A percentile compares a stretch with the other conserved stretches of the same genome.
Evolutionary conservation across 2,797 vertebrate species (phyloP).

Genomic region (Neosilurus mollespiculum): DNA sequence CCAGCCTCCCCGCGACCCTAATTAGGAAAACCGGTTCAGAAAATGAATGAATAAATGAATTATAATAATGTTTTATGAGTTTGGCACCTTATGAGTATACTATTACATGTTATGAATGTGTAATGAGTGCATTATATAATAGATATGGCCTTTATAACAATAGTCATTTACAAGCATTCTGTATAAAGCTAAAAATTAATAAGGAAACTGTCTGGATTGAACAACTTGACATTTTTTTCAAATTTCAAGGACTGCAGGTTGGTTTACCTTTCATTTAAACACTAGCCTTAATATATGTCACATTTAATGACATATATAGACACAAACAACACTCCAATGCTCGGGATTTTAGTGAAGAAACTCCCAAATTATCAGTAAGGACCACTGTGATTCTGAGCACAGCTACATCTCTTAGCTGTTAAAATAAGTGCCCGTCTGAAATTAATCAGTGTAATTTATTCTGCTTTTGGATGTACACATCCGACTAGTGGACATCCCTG

Average conservation of each 20-base stretch:
- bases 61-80: background rate
- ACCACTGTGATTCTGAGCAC: background rate
- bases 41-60: background rate
- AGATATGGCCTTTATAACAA: background rate
- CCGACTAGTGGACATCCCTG: conserved; percentile 13
- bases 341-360: background rate
- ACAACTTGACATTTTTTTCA: background rate
- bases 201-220: background rate
- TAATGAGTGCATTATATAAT: background rate
- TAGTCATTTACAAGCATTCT: background rate
- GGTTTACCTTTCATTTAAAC: background rate
- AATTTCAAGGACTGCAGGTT: background rate
- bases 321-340: background rate
- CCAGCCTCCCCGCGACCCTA: too few relatives aligned
- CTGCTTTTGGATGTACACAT: background rate
- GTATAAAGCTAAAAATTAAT: background rate
- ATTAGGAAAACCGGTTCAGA: too few relatives aligned
- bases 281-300: background rate
- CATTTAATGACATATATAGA: background rate
- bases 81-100: background rate
- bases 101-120: background rate
- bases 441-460: background rate
- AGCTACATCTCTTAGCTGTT: background rate
- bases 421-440: background rate
- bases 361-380: background rate